These are phyloP conservation scores for Netelia melanura DNA, from an alignment of 2,888 invertebrate species.

Conservation along the genomic window DNA sequence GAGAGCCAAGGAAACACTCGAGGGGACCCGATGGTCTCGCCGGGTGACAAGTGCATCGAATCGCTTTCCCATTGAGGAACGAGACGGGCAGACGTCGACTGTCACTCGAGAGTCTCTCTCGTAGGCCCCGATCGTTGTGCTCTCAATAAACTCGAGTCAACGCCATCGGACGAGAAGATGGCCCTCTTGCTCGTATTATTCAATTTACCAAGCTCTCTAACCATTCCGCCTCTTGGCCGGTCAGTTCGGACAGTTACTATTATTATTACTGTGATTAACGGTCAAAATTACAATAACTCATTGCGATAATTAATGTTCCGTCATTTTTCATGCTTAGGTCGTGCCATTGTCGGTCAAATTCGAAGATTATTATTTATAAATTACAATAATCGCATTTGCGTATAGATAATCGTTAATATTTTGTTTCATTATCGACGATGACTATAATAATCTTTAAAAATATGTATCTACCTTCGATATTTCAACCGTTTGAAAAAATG, in stretches of 20 bases:
- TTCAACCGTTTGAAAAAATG: neutral
- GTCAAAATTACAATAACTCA: conserved; percentile 33
- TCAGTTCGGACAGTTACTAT: conserved; percentile 30
- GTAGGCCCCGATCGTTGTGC: neutral
- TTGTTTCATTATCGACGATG: neutral
- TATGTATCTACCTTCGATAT: neutral
- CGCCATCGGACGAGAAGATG: conserved; percentile 11
- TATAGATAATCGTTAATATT: neutral
- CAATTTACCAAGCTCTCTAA: conserved; percentile 60
- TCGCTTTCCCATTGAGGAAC: conserved; percentile 74
- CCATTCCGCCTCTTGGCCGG: neutral
- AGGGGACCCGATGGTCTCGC: conserved; percentile 38
- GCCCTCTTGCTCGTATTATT: conserved; percentile 37
- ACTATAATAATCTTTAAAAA: neutral
- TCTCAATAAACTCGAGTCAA: conserved; percentile 10
- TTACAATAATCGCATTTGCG: neutral
- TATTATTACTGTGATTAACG: conserved; percentile 10
- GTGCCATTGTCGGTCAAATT: neutral
- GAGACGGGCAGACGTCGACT: conserved; percentile 26
- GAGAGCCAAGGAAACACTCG: conserved; percentile 27
- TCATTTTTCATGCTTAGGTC: conserved; percentile 1
- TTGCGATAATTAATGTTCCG: neutral
- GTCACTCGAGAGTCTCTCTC: conserved; percentile 37
- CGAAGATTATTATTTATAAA: neutral
- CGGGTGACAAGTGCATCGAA: conserved; percentile 72